Conservation (phyloP, 2,888 invertebrate genomes). For the Minunthozetes semirufus region DNA sequence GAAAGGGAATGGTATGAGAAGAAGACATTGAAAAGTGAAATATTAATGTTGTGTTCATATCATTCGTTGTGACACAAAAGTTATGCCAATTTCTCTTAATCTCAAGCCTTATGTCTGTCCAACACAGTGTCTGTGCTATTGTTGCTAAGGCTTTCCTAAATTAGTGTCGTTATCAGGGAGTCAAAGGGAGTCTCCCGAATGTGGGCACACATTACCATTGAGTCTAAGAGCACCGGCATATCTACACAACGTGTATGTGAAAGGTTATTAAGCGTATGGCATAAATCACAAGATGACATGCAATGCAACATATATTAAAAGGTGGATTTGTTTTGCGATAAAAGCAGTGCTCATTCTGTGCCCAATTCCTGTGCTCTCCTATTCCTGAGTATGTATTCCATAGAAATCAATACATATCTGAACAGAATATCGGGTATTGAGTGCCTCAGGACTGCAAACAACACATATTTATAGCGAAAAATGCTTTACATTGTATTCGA, state of each 20-base stretch:
- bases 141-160: constrained; percentile 15
- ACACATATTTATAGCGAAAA: too few relatives aligned
- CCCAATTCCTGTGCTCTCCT: neutral
- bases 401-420: neutral
- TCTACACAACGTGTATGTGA: neutral
- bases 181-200: constrained; percentile 20
- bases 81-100: neutral
- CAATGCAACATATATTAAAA: constrained; percentile 26
- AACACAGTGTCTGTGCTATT: neutral
- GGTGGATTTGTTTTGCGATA: constrained; percentile 26
- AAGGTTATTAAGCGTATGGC: constrained; percentile 22
- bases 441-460: neutral
- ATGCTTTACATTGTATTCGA: too few relatives aligned
- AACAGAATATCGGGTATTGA: neutral
- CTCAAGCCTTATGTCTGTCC: neutral
- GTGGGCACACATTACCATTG: neutral
- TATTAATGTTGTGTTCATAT: neutral
- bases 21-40: neutral
- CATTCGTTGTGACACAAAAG: neutral
- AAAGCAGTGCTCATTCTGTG: neutral
- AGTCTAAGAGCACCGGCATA: neutral
- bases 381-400: neutral
- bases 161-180: constrained; percentile 32
- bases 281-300: constrained; percentile 28
- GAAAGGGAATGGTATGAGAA: neutral